Conservation (phyloP, 1,140 invertebrate species). For the Rhopalosiphum padi region DNA sequence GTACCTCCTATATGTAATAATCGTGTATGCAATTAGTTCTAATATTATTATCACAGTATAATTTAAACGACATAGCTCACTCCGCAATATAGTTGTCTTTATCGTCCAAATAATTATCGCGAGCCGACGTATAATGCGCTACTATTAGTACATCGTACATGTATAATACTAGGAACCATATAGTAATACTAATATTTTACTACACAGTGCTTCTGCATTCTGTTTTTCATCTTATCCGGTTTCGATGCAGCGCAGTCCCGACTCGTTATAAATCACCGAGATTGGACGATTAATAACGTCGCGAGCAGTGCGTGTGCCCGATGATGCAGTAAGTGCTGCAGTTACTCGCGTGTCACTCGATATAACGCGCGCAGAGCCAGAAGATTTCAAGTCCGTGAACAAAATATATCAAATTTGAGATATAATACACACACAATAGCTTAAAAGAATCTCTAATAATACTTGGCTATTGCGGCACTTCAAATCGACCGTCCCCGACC, state of each 20-base stretch:
- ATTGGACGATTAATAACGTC: slow-evolving; percentile 42
- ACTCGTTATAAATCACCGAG: slow-evolving; percentile 37
- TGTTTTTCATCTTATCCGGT: slow-evolving; percentile 29
- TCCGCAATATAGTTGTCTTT: too few relatives aligned
- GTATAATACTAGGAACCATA: neutral
- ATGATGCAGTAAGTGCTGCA: slow-evolving; percentile 32
- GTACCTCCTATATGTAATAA: too few relatives aligned
- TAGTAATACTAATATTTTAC: slow-evolving; percentile 14
- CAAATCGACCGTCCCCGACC: neutral
- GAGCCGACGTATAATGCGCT: neutral
- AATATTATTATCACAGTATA: neutral
- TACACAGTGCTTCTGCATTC: slow-evolving; percentile 39
- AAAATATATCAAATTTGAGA: neutral
- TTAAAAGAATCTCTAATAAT: neutral
- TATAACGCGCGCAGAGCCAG: neutral
- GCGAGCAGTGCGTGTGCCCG: neutral
- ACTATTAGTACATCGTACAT: neutral
- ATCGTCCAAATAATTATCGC: neutral
- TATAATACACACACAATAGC: neutral
- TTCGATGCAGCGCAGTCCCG: neutral
- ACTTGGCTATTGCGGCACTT: neutral
- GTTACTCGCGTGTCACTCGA: slow-evolving; percentile 4
- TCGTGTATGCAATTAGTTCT: neutral
- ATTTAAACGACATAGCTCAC: neutral
- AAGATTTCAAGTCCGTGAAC: neutral